A percentile compares a stretch with the other conserved stretches of the same genome.
phyloP scores from a whole-genome alignment of 1,140 invertebrate genomes.

The Plodia interpunctella region DNA sequence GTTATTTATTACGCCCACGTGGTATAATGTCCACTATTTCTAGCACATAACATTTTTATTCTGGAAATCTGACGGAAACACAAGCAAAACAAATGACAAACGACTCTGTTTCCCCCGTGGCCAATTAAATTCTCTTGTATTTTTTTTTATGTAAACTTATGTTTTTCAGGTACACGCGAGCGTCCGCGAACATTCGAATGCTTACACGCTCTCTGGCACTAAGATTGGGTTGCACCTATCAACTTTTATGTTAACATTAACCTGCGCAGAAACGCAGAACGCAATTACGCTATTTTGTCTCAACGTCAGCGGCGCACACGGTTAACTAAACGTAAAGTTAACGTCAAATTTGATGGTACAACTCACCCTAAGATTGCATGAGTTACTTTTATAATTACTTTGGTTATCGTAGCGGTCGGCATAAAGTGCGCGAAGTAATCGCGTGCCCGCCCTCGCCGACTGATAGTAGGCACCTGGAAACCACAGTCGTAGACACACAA shows the following conservation, averaged over 20 bases:
- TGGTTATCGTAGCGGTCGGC: conserved; percentile 15
- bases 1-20: conserved; percentile 24
- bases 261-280: too few relatives aligned
- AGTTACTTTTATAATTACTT: conserved; percentile 24
- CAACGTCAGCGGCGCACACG: too few relatives aligned
- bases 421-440: conserved; percentile 6
- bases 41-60: conserved; percentile 8
- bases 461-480: conserved; percentile 14
- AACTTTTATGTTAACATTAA: too few relatives aligned
- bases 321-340: too few relatives aligned
- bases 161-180: conserved; percentile 8
- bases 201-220: conserved; percentile 16
- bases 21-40: conserved; percentile 15
- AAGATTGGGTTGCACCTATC: conserved; percentile 15
- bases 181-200: conserved; percentile 14
- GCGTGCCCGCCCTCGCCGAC: conserved; percentile 17
- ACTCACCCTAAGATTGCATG: conserved; percentile 16
- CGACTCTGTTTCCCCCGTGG: conserved; percentile 17
- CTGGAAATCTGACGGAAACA: conserved; percentile 13
- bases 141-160: background rate
- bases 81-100: conserved; percentile 20
- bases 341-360: too few relatives aligned
- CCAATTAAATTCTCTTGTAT: conserved; percentile 16
- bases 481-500: background rate
- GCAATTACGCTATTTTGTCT: too few relatives aligned